phyloP scores from a whole-genome alignment of 2,797 vertebrate genomes.

The Bovichtus variegatus region DNA sequence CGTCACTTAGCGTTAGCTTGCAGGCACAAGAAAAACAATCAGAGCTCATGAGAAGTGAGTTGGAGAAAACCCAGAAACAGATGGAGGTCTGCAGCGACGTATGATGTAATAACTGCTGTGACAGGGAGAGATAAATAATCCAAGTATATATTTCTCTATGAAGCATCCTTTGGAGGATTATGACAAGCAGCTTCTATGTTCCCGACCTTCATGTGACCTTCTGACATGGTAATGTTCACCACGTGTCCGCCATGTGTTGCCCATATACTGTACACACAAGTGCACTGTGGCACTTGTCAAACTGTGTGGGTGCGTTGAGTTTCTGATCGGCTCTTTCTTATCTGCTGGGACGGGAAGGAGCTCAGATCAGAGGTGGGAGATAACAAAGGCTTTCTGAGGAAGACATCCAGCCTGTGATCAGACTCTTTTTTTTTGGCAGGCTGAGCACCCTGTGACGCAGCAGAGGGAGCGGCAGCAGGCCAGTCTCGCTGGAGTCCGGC shows the following conservation, averaged over 20 bases:
- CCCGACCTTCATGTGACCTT: constrained; percentile 9
- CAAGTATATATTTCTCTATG: background rate
- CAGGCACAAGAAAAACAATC: constrained; percentile 31
- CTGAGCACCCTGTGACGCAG: constrained; percentile 9
- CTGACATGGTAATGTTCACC: background rate
- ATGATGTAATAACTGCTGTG: background rate
- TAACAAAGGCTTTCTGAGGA: constrained; percentile 41
- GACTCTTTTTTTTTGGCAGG: constrained; percentile 42
- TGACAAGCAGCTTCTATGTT: constrained; percentile 1
- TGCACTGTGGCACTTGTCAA: background rate
- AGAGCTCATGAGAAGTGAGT: constrained; percentile 40
- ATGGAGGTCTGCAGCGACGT: constrained; percentile 12
- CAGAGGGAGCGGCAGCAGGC: constrained; percentile 12
- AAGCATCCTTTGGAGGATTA: background rate
- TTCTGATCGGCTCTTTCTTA: constrained; percentile 47
- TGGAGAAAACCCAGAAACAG: constrained; percentile 25
- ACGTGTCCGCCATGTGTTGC: background rate
- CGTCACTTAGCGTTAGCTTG: constrained; percentile 27
- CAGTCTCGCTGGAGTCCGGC: constrained; percentile 19
- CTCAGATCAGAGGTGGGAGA: constrained; percentile 46
- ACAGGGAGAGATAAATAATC: background rate
- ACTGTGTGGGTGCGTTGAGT: too few relatives aligned
- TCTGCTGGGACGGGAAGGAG: constrained; percentile 42
- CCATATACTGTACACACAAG: background rate
- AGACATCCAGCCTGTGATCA: constrained; percentile 53